Conservation (phyloP, 1,140 invertebrate species). For the Anastrepha obliqua region DNA sequence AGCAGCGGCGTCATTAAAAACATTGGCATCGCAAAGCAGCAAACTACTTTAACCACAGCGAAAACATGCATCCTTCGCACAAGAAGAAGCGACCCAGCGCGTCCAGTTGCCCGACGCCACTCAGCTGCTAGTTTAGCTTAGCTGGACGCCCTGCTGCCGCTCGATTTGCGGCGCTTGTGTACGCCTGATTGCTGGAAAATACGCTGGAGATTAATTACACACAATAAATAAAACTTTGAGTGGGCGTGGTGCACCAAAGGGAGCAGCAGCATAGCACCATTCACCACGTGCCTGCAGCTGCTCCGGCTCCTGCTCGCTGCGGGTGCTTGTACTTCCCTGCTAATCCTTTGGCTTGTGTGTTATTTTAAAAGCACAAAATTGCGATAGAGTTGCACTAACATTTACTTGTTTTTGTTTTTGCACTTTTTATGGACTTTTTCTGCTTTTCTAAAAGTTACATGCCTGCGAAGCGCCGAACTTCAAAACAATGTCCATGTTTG, state of each 20-base stretch:
- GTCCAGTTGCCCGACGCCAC: background rate
- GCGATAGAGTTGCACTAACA: conserved; percentile 33
- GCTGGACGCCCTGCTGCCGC: background rate
- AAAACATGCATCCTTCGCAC: background rate
- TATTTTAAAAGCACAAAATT: conserved; percentile 46
- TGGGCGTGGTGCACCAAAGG: conserved; percentile 1
- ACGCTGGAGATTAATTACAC: conserved; percentile 53
- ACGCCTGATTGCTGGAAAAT: conserved; percentile 52
- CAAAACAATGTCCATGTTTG: background rate
- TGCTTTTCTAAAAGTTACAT: conserved; percentile 8
- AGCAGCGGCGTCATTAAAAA: background rate
- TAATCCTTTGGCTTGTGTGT: conserved; percentile 34
- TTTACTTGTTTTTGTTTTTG: background rate
- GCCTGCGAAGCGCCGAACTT: background rate
- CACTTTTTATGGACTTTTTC: background rate
- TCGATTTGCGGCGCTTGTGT: conserved; percentile 34
- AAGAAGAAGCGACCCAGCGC: background rate
- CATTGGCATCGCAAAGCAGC: background rate
- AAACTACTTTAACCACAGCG: conserved; percentile 19
- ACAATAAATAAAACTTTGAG: conserved; percentile 54
- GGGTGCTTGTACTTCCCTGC: background rate
- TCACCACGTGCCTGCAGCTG: background rate
- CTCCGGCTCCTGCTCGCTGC: too few relatives aligned
- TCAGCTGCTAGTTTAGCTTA: background rate
- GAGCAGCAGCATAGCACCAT: background rate